A percentile compares a stretch with the other conserved stretches of the same genome.
These are phyloP conservation scores for Mesorhabditis spiculigera DNA, from an alignment of 2,888 invertebrate genomes.

Conservation along the genomic window DNA sequence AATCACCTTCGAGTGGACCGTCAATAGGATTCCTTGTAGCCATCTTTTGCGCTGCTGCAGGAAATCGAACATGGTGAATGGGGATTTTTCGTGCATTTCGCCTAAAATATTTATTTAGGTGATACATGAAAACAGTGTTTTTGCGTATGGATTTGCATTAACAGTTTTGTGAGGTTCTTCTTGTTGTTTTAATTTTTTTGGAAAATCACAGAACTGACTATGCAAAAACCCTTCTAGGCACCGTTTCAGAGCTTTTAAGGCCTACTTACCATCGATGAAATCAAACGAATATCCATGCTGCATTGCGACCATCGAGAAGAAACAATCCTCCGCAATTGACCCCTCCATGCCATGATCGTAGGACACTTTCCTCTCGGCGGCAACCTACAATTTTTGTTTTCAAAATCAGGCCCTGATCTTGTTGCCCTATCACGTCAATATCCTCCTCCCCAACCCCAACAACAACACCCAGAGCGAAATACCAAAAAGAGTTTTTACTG, in stretches of 20 bases:
- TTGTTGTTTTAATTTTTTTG: background rate
- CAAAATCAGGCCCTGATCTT: background rate
- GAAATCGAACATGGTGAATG: slow-evolving; percentile 89
- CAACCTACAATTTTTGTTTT: slow-evolving; percentile 46
- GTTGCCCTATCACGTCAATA: background rate
- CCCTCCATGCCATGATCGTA: slow-evolving; percentile 95
- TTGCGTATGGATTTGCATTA: background rate
- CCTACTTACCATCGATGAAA: slow-evolving; percentile 74
- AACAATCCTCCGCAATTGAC: slow-evolving; percentile 95
- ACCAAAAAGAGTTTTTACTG: too few relatives aligned
- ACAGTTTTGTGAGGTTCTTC: background rate
- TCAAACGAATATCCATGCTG: slow-evolving; percentile 85
- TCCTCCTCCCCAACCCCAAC: background rate
- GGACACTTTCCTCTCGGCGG: slow-evolving; percentile 83
- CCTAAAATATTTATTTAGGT: slow-evolving; percentile 59
- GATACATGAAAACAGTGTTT: background rate
- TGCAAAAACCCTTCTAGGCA: background rate
- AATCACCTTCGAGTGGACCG: slow-evolving; percentile 60
- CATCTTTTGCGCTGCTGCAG: slow-evolving; percentile 92
- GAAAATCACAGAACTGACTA: background rate
- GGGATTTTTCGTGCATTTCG: slow-evolving; percentile 98
- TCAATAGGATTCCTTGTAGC: slow-evolving; percentile 68
- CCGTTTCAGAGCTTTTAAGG: background rate
- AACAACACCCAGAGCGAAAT: background rate
- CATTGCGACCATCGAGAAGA: slow-evolving; percentile 91